A percentile compares a stretch with the other conserved stretches of the same genome.
These are phyloP conservation scores for Carduelis carduelis DNA, from an alignment of 2,797 vertebrate species.

Conservation along the genomic window DNA sequence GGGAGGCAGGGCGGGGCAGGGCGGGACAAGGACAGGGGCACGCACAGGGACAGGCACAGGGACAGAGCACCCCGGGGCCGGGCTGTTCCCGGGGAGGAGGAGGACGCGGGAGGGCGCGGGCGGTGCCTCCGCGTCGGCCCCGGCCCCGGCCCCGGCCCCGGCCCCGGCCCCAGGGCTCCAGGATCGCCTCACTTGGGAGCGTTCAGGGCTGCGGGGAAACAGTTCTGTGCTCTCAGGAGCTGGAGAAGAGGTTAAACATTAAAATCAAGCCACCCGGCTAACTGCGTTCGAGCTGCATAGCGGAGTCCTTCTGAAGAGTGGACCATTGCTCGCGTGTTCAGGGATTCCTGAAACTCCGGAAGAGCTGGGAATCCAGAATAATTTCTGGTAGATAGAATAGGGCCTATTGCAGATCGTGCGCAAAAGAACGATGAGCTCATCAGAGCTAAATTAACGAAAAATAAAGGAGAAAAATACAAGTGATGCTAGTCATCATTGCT, in stretches of 20 bases:
- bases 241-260: background rate
- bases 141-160: too few relatives aligned
- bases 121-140: background rate
- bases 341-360: background rate
- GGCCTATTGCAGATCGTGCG: background rate
- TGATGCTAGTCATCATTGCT: background rate
- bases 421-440: background rate
- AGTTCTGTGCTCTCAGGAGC: background rate
- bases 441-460: background rate
- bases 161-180: background rate
- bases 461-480: background rate
- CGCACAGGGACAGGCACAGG: background rate
- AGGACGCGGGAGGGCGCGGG: background rate
- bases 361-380: background rate
- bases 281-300: background rate
- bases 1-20: background rate
- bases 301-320: background rate
- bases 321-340: background rate
- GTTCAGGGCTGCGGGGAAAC: background rate
- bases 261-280: background rate
- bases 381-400: background rate
- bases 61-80: background rate
- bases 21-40: background rate
- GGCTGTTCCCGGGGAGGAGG: background rate
- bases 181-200: rapidly evolving